phyloP scores from a whole-genome alignment of 2,888 invertebrate species.

The Dryocosmus kuriphilus region DNA sequence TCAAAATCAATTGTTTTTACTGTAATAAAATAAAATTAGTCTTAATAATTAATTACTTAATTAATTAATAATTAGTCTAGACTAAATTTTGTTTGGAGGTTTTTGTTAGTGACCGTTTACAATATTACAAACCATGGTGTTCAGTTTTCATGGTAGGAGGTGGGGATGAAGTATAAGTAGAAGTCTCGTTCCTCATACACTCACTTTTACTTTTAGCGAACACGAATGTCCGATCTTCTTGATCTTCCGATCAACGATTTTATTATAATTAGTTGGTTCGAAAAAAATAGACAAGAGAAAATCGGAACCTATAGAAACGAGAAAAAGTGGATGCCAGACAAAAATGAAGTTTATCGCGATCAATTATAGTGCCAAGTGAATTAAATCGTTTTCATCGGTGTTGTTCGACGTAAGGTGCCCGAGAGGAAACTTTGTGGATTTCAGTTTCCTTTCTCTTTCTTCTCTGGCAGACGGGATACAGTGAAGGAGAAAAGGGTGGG shows the following conservation, averaged over 20 bases:
- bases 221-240: slow-evolving; percentile 55
- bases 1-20: no score
- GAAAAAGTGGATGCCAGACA: background rate
- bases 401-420: slow-evolving; percentile 39
- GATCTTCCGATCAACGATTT: no score
- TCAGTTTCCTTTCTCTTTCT: slow-evolving; percentile 45
- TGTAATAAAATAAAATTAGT: background rate
- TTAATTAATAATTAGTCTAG: no score
- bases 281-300: background rate
- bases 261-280: background rate
- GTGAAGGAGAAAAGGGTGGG: slow-evolving; percentile 50
- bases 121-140: slow-evolving; percentile 55
- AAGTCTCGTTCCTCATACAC: slow-evolving; percentile 76
- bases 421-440: slow-evolving; percentile 24
- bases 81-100: background rate
- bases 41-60: no score
- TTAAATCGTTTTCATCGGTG: slow-evolving; percentile 25
- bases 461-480: slow-evolving; percentile 46
- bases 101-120: background rate
- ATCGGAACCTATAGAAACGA: background rate
- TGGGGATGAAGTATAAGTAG: slow-evolving; percentile 77
- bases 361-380: slow-evolving; percentile 39
- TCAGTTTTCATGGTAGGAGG: slow-evolving; percentile 69
- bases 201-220: slow-evolving; percentile 68
- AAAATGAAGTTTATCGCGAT: slow-evolving; percentile 27